phyloP scores from a whole-genome alignment of 2,888 invertebrate species.

The Arenicola marina region DNA sequence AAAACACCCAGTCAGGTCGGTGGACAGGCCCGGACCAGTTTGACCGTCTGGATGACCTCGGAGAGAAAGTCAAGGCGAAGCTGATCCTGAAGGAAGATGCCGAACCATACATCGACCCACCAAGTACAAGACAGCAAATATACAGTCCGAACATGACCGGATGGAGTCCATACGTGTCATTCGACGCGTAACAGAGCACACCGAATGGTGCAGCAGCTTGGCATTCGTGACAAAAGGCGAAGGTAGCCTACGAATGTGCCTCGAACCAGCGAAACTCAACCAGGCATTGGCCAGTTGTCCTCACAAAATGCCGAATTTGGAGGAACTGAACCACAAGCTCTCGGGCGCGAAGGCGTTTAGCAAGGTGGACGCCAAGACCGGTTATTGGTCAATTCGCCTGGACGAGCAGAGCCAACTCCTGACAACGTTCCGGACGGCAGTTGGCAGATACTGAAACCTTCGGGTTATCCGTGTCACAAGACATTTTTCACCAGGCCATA shows the following conservation, averaged over 20 bases:
- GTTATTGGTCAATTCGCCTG: conserved; percentile 25
- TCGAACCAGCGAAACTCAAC: conserved; percentile 26
- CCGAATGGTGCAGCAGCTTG: conserved; percentile 21
- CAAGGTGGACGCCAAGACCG: conserved; percentile 32
- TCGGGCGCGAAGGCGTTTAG: conserved; percentile 21
- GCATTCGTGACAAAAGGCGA: conserved; percentile 20
- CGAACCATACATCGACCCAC: conserved; percentile 2
- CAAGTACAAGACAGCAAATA: neutral
- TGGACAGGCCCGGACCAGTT: too few species aligned
- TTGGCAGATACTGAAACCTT: conserved; percentile 29
- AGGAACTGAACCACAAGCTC: conserved; percentile 30
- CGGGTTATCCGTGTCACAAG: conserved; percentile 20
- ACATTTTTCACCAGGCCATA: conserved; percentile 29
- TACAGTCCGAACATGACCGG: conserved; percentile 1
- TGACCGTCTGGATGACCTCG: too few species aligned
- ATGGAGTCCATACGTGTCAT: neutral
- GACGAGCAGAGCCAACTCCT: conserved; percentile 22
- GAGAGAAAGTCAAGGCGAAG: too few species aligned
- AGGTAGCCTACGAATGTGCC: conserved; percentile 27
- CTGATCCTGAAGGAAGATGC: conserved; percentile 2
- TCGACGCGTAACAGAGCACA: neutral
- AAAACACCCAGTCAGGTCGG: too few species aligned
- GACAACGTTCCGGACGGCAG: conserved; percentile 27
- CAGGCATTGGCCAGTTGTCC: conserved; percentile 21
- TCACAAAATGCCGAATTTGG: conserved; percentile 26